Evolutionary conservation across 2,888 invertebrate species (phyloP).

Genomic region (Trileptium ribeirensis): DNA sequence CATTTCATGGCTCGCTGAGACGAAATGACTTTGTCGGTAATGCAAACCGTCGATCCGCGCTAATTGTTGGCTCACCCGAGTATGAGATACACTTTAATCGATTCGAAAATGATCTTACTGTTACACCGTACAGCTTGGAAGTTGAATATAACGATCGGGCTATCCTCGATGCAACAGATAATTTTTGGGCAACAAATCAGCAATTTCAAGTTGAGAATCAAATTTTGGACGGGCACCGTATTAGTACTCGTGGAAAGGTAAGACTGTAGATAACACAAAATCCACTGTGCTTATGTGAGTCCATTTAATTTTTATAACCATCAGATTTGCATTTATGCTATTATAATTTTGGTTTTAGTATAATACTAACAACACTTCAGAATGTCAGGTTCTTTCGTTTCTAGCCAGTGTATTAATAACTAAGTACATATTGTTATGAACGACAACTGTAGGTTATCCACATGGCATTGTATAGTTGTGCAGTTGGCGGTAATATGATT

Average conservation of each 20-base stretch:
- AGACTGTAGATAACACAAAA: too few species aligned
- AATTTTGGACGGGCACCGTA: conserved; percentile 19
- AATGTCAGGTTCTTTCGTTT: too few species aligned
- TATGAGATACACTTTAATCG: conserved; percentile 17
- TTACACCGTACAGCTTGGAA: conserved; percentile 1
- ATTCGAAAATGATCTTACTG: conserved; percentile 6
- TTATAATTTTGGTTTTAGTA: too few species aligned
- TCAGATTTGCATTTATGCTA: too few species aligned
- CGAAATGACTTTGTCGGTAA: conserved; percentile 10
- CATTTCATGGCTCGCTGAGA: conserved; percentile 1
- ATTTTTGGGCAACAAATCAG: conserved; percentile 17
- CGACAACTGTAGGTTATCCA: too few species aligned
- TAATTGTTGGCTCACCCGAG: conserved; percentile 20
- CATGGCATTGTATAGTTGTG: too few species aligned
- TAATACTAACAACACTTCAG: too few species aligned
- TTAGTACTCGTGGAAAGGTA: conserved; percentile 15
- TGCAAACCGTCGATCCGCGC: neutral
- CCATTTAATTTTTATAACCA: too few species aligned
- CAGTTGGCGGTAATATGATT: too few species aligned
- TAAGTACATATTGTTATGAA: too few species aligned
- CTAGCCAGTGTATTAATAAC: too few species aligned
- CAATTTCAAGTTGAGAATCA: neutral
- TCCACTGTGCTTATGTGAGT: too few species aligned
- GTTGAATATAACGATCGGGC: conserved; percentile 24
- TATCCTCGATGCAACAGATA: conserved; percentile 22